Percentiles rank a stretch among this genome's conserved stretches.
Conservation (phyloP, 2,797 vertebrate species). For the Phoeniculus purpureus region DNA sequence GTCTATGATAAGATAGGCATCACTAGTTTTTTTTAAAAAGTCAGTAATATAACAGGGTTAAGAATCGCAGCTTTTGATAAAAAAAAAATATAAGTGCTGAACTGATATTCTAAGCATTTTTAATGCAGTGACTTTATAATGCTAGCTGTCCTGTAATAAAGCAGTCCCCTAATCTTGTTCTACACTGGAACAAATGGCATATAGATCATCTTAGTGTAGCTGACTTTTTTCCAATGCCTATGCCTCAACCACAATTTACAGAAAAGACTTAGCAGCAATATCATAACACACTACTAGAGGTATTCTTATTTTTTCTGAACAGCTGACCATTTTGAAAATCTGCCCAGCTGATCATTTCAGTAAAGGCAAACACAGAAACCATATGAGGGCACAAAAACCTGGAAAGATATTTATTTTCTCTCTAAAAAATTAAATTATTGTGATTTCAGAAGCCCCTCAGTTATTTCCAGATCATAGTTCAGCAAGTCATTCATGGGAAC, state of each 20-base stretch:
- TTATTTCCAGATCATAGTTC: not conserved
- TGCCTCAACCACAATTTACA: not conserved
- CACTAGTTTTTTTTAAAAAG: not conserved
- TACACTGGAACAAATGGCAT: not conserved
- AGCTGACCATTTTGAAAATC: not conserved
- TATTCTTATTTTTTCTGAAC: not conserved
- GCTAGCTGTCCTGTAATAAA: not conserved
- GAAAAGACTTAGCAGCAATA: not conserved
- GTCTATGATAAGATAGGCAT: not conserved
- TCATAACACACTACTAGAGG: not conserved
- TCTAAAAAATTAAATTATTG: not conserved
- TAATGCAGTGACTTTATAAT: not conserved
- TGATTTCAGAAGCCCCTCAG: not conserved
- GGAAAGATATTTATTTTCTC: not conserved
- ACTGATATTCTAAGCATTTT: not conserved
- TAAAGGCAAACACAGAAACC: not conserved
- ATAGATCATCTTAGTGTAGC: not conserved
- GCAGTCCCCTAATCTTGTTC: not conserved
- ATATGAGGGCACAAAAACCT: not conserved
- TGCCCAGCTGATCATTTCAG: not conserved
- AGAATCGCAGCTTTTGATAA: too few relatives aligned
- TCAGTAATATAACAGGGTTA: too few relatives aligned
- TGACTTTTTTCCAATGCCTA: not conserved
- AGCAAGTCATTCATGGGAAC: not conserved
- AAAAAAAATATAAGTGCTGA: not conserved